These are phyloP conservation scores for Stercorarius parasiticus DNA, from an alignment of 2,113 vertebrate genomes.

Conservation along the genomic window DNA sequence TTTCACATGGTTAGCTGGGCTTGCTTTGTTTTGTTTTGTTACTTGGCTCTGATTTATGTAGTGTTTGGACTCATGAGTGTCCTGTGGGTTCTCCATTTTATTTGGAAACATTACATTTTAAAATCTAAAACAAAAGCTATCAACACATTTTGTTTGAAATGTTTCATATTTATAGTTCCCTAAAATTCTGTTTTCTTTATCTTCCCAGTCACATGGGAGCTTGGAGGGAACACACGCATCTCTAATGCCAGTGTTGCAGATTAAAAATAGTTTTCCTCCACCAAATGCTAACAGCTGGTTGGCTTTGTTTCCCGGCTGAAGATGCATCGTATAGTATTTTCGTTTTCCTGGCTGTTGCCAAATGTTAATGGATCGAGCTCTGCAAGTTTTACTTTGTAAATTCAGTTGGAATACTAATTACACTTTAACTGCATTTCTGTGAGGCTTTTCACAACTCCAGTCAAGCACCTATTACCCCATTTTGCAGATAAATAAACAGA, in stretches of 20 bases:
- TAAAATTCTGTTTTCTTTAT: slow-evolving; percentile 33
- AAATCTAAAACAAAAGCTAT: slow-evolving; percentile 76
- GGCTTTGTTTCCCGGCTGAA: slow-evolving; percentile 24
- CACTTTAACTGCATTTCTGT: not conserved
- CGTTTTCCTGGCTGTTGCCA: not conserved
- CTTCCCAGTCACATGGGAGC: slow-evolving; percentile 27
- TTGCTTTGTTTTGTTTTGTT: slow-evolving; percentile 70
- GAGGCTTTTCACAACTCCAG: not conserved
- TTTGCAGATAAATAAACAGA: not conserved
- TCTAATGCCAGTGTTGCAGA: slow-evolving; percentile 10
- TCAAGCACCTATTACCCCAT: not conserved
- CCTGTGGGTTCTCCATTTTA: slow-evolving; percentile 76
- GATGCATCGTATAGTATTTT: slow-evolving; percentile 32
- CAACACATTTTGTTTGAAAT: slow-evolving; percentile 63
- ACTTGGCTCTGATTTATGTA: slow-evolving; percentile 83
- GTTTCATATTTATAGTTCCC: slow-evolving; percentile 56
- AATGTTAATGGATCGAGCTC: not conserved
- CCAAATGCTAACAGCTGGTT: slow-evolving; percentile 54
- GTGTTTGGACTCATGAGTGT: slow-evolving; percentile 73
- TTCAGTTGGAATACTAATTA: slow-evolving; percentile 13
- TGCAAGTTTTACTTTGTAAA: slow-evolving; percentile 9
- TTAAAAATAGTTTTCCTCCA: slow-evolving; percentile 49
- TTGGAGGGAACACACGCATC: slow-evolving; percentile 21
- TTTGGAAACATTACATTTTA: slow-evolving; percentile 74
- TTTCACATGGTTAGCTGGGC: slow-evolving; percentile 70